Conservation (phyloP, 1,140 invertebrate species). For the Bemisia tabaci region DNA sequence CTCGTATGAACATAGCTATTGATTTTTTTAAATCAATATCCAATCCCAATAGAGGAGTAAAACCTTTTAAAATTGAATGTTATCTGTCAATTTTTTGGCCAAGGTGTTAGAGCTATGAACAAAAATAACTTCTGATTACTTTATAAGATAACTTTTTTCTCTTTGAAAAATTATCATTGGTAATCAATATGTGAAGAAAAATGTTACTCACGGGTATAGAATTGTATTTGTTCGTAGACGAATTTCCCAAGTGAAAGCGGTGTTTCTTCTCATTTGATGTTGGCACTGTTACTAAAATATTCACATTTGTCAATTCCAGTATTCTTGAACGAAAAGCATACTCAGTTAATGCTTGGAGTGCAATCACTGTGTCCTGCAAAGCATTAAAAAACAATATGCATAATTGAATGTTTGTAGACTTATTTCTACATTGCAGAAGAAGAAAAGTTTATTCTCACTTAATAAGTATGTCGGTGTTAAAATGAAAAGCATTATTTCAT, state of each 20-base stretch:
- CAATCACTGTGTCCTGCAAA: constrained; percentile 41
- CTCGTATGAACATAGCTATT: too few relatives aligned
- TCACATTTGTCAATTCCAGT: constrained; percentile 41
- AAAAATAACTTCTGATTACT: not conserved
- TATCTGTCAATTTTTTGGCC: constrained; percentile 24
- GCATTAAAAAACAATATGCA: not conserved
- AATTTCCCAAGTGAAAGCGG: constrained; percentile 24
- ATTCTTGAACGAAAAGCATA: constrained; percentile 41
- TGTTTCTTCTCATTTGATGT: constrained; percentile 23
- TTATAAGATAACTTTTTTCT: too few relatives aligned
- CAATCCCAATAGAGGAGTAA: too few relatives aligned
- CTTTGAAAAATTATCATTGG: too few relatives aligned
- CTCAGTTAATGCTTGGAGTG: constrained; percentile 42
- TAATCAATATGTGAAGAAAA: too few relatives aligned
- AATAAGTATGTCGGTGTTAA: too few relatives aligned
- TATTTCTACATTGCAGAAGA: constrained; percentile 3
- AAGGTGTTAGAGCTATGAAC: not conserved
- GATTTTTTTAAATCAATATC: too few relatives aligned
- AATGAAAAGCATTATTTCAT: too few relatives aligned
- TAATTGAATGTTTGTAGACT: too few relatives aligned
- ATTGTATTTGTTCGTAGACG: not conserved
- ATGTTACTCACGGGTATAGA: constrained; percentile 4
- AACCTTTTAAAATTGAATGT: too few relatives aligned
- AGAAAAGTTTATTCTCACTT: constrained; percentile 1
- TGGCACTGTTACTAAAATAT: constrained; percentile 33